Percentiles rank a stretch among this genome's conserved stretches.
These are phyloP conservation scores for Andricus curvator DNA, from an alignment of 2,888 invertebrate species.

Conservation along the genomic window DNA sequence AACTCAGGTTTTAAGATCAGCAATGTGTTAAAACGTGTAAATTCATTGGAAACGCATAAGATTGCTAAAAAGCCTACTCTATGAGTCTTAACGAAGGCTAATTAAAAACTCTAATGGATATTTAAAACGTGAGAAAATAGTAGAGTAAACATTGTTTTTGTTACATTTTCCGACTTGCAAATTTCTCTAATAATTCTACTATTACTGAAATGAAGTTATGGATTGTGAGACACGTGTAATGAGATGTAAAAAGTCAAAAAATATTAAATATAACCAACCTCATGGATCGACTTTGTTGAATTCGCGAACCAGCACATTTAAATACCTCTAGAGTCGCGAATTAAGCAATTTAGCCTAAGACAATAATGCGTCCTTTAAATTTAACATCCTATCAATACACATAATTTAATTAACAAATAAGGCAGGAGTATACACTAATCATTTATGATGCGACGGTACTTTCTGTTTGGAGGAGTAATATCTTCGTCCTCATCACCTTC, in stretches of 20 bases:
- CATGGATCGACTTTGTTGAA: constrained; percentile 22
- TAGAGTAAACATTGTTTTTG: not conserved
- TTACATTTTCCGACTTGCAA: constrained; percentile 10
- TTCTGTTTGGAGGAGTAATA: constrained; percentile 79
- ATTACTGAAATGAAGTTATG: constrained; percentile 7
- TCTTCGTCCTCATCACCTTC: constrained; percentile 79
- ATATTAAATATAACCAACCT: constrained; percentile 16
- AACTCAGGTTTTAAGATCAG: not conserved
- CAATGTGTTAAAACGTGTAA: not conserved
- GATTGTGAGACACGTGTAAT: not conserved
- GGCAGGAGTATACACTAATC: constrained; percentile 66
- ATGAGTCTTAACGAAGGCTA: not conserved
- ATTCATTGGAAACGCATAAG: not conserved
- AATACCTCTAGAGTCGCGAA: not conserved
- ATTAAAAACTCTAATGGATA: not conserved
- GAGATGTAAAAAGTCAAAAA: constrained; percentile 30
- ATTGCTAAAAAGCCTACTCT: not conserved
- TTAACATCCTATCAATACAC: constrained; percentile 5
- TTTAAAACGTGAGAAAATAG: not conserved
- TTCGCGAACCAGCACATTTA: not conserved
- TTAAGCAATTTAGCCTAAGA: not conserved
- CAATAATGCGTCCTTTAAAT: not conserved
- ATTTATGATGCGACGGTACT: constrained; percentile 79
- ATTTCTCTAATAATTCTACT: not conserved
- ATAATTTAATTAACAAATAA: constrained; percentile 35